phyloP scores from a whole-genome alignment of 1,140 invertebrate species.

The Dinoponera quadriceps region DNA sequence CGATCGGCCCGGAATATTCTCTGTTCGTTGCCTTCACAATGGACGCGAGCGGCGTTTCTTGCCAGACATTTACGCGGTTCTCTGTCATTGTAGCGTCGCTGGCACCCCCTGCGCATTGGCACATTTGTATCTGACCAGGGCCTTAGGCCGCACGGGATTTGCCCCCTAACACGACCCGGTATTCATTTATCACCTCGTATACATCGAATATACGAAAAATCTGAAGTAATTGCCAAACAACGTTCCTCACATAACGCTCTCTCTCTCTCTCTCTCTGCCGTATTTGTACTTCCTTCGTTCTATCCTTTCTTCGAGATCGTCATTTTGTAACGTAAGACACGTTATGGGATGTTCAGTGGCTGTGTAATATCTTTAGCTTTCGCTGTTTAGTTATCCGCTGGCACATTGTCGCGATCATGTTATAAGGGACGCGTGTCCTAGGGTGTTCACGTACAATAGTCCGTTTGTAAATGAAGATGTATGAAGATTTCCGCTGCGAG shows the following conservation, averaged over 20 bases:
- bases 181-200: no score
- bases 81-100: conserved; percentile 77
- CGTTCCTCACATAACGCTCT: no score
- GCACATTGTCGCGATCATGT: background rate
- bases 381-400: background rate
- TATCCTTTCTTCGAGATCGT: no score
- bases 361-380: no score
- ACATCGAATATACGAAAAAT: no score
- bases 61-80: conserved; percentile 48
- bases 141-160: background rate
- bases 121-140: background rate
- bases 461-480: background rate
- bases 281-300: no score
- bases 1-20: conserved; percentile 42
- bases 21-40: conserved; percentile 54
- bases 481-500: conserved; percentile 7
- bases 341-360: background rate
- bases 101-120: conserved; percentile 72
- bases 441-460: background rate
- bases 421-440: background rate
- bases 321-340: background rate
- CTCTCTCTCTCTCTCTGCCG: no score
- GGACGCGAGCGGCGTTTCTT: conserved; percentile 67
- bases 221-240: no score
- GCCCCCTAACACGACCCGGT: background rate